Evolutionary conservation across 2,797 vertebrate species (phyloP), one percentile per base, ranked within the genome.

Genomic region (Parambassis ranga): DNA sequence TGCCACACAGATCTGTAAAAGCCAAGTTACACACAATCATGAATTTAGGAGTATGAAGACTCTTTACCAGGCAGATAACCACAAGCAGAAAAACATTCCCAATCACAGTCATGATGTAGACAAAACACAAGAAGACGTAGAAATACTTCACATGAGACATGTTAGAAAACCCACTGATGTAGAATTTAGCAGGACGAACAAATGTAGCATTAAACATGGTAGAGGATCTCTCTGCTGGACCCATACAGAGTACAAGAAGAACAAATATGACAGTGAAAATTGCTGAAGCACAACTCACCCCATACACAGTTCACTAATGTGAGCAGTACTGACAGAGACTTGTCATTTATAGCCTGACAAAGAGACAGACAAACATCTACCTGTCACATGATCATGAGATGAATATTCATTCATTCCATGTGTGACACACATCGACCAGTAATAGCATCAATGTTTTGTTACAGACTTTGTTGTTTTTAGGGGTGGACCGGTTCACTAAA

Each of bases 21-120:
- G 84, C 85, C 47, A 89, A 24, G 70, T 76, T 84, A n/a, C 77
- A 85, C 38, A 90, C 81, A 39, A 79, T 79, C 58, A 79, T 67
- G 55, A 83, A 87, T 65, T 84, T 89, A 3, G 81, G 75, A 23
- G 71, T 86, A 24, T 87, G 87, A 28, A 89, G 86, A 55, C 48
- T 52, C 47, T 66, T 52, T 3, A 71, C 63, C 18, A 65, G 10
- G 42, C 52, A 81, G 10, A 91, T 90, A 10, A 88, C 51, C 2
- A 52, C 18, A 18, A 91, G 76, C 11, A 91, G 80, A 8, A 73
- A 31, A 2, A 62, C 27, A 24, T 89, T 89, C n/a, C 80, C 87
- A 33, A 90, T 3, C 26, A 86, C 42, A n/a, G 83, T 76, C 4
- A 83, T 3, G 0, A 86, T 48, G 38, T 86, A 87, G 6, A 89